phyloP scores from a whole-genome alignment of 2,888 invertebrate species.

The Erpobdella octoculata region DNA sequence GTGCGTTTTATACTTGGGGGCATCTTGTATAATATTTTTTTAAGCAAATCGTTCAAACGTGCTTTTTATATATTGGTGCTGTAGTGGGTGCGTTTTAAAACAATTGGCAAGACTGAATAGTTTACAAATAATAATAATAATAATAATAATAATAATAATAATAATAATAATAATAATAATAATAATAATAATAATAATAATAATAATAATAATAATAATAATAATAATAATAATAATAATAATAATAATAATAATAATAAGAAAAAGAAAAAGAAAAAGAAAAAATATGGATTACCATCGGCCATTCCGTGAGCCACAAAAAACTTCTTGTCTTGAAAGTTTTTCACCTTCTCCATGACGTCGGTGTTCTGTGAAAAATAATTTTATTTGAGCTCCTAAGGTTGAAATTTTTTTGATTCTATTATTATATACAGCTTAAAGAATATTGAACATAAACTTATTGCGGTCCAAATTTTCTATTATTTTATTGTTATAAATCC shows the following conservation, averaged over 20 bases:
- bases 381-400: too few species aligned
- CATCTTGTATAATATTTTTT: too few species aligned
- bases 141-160: not conserved
- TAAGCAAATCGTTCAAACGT: too few species aligned
- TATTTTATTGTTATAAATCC: not conserved
- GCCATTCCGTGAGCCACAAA: conserved; percentile 86
- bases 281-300: conserved; percentile 57
- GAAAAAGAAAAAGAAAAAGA: not conserved
- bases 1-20: too few species aligned
- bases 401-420: too few species aligned
- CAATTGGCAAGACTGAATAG: too few species aligned
- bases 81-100: too few species aligned
- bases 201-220: not conserved
- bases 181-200: not conserved
- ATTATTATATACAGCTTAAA: too few species aligned
- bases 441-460: not conserved
- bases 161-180: not conserved
- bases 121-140: too few species aligned
- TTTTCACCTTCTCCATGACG: conserved; percentile 73
- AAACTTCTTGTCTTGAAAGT: conserved; percentile 79
- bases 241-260: too few species aligned
- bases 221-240: not conserved
- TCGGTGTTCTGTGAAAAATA: conserved; percentile 68
- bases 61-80: too few species aligned
- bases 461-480: not conserved